A percentile compares a stretch with the other conserved stretches of the same genome.
Evolutionary conservation across 2,888 invertebrate genomes (phyloP).

Genomic region (Ochropleura plecta): DNA sequence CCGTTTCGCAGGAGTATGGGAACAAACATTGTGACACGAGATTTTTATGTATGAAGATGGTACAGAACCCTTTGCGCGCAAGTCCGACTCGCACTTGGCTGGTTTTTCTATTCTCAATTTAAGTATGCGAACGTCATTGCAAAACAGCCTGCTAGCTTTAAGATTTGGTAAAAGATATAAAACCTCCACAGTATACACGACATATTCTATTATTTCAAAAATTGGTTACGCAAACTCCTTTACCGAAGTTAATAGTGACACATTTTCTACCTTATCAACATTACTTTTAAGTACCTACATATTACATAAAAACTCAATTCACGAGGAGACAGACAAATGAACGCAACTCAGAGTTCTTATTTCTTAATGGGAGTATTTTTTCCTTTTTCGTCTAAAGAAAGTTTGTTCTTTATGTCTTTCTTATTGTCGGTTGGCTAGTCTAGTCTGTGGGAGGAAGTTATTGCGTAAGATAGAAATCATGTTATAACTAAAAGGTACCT

Average conservation of each 20-base stretch:
- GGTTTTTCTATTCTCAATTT: no score
- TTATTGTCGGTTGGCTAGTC: conserved; percentile 16
- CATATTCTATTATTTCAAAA: no score
- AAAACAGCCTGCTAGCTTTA: no score
- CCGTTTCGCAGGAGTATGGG: no score
- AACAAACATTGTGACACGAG: no score
- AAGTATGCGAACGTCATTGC: no score
- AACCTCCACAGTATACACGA: no score
- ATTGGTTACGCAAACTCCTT: no score
- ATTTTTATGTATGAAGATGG: no score
- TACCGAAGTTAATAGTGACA: background rate
- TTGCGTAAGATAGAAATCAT: conserved; percentile 3
- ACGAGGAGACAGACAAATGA: conserved; percentile 37
- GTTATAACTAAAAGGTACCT: background rate
- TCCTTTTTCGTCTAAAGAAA: conserved; percentile 21
- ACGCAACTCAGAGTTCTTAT: conserved; percentile 20
- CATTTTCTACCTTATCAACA: conserved; percentile 3
- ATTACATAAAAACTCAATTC: conserved; percentile 39
- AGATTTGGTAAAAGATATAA: no score
- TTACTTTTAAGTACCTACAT: conserved; percentile 11
- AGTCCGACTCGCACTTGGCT: no score
- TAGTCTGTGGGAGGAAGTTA: background rate
- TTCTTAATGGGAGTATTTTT: conserved; percentile 44
- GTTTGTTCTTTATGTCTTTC: conserved; percentile 25
- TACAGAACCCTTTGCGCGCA: no score